Evolutionary conservation across 2,113 vertebrate species (phyloP), one percentile per base, ranked within the genome.

Genomic region (Zapornia atra): DNA sequence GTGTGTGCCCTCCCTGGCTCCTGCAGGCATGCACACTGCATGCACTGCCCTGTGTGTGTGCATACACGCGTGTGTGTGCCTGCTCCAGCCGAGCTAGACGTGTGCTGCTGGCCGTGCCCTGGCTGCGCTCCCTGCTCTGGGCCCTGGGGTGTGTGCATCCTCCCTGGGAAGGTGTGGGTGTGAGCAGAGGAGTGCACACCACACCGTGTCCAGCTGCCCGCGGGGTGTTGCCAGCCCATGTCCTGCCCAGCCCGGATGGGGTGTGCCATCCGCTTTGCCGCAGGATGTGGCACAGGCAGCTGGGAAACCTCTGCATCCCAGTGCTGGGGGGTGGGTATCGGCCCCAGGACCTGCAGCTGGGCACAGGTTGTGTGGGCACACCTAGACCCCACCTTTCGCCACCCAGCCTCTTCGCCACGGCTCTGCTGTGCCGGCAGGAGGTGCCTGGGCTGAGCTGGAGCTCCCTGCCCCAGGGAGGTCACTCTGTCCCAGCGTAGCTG

Each of bases 191-290:
- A 6, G 46, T 20, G 59, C 6, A 1, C 44, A 46, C 17, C 44
- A 46, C 44, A 46, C 22, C 3, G 0, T 0, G 26, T 42, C 61
- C 29, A 73, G 34, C 60, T 79, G 57, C 15, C 75, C 1, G 5
- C 4, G 16, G 38, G 33, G 66, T 71, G 66, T 10, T 72, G 44
- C 57, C 46, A 12, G 46, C 3, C 54, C 1, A 0, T 7, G 57
- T 88, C 83, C 86, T 90, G 75, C 63, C 88, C 59, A 48, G 79
- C 33, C 82, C 34, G 10, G 76, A 90, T 83, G 63, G 40, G 82
- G 79, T 79, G 85, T 80, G 71, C 68, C 72, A 28, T 26, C 36
- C 4, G 7, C 59, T 44, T 44, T 20, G 21, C 40, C 12, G 3
- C 56, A 77, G 85, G 88, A 87, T 44, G 71, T 65, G 59, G 38